Base-by-base conservation (phyloP, 2,113 vertebrate species). In the Toxostoma redivivum region DNA sequence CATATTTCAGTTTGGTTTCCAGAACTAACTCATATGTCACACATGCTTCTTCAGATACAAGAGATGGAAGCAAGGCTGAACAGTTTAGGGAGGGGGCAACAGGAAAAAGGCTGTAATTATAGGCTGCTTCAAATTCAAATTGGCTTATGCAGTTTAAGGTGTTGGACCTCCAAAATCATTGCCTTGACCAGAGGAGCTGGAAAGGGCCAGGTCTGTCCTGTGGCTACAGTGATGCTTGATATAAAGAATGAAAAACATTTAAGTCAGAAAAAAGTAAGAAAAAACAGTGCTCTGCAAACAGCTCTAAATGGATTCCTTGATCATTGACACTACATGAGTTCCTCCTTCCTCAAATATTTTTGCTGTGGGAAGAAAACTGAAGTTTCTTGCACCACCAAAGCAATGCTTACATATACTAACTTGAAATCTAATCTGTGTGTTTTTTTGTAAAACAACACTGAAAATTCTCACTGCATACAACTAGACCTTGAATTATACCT, bases 401-500 rank as follows among this genome's bases (percentile, higher is more conserved):
- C 42, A 44, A 13, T 53, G 40, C 30, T 73, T 85, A 21, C 16
- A 21, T 21, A 13, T 18, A 40, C 25, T 54, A 67, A 88, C 37
- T 73, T 57, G 40, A 82, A 86, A 83, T 82, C 67, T 40, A 51
- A 88, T 40, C 31, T 65, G 11, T 10, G 10, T 80, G 11, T 38
- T 58, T 66, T 66, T 57, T 35, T 83, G 38, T 66, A 50, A 54
- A 96, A 57, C 54, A 91, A 2, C 37, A 47, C 16, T 76, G 50
- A 73, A 90, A 86, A 57, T 80, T 88, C 57, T 84, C n/a, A 40
- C 6, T 90, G 53, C 33, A 7, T 54, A 8, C n/a, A 86, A 4
- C 16, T 10, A 86, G 86, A 58, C 35, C 70, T 65, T 81, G 92
- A 96, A 37, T 93, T 86, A 94, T 51, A 67, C 35, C 50, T 33